These are phyloP conservation scores for Mystacides longicornis DNA, from an alignment of 2,888 invertebrate genomes.

Conservation along the genomic window DNA sequence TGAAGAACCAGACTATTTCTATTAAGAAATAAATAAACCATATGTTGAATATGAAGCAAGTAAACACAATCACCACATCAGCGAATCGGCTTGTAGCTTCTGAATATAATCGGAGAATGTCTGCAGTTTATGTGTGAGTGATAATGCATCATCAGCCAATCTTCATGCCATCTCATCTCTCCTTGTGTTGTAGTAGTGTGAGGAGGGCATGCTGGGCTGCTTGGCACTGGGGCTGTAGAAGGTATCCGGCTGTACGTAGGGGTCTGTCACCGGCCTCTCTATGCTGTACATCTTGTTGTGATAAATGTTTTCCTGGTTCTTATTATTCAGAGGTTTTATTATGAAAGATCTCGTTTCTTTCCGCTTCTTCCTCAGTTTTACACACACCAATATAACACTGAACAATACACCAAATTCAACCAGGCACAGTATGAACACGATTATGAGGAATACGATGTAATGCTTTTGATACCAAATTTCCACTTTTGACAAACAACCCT, in stretches of 20 bases:
- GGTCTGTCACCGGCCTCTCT: slow-evolving; percentile 42
- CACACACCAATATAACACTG: slow-evolving; percentile 64
- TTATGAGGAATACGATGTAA: slow-evolving; percentile 58
- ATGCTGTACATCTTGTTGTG: slow-evolving; percentile 35
- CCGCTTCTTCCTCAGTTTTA: slow-evolving; percentile 50
- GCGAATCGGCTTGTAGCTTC: slow-evolving; percentile 52
- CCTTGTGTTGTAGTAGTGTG: slow-evolving; percentile 37
- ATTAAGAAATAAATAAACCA: no score
- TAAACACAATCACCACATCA: slow-evolving; percentile 50
- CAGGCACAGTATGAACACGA: slow-evolving; percentile 59
- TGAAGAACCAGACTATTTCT: no score
- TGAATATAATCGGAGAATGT: slow-evolving; percentile 46
- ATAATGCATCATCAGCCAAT: slow-evolving; percentile 49
- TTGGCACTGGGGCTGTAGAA: slow-evolving; percentile 45
- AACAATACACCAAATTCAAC: slow-evolving; percentile 66
- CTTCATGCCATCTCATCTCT: slow-evolving; percentile 50
- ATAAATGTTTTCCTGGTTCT: slow-evolving; percentile 41
- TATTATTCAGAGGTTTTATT: slow-evolving; percentile 38
- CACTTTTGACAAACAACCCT: slow-evolving; percentile 63
- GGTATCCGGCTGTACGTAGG: slow-evolving; percentile 45
- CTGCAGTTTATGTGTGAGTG: slow-evolving; percentile 47
- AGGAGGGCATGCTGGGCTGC: slow-evolving; percentile 35
- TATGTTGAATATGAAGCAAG: no score
- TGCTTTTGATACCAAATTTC: slow-evolving; percentile 74
- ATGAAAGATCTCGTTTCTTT: slow-evolving; percentile 42